Evolutionary conservation across 2,113 vertebrate species (phyloP).

Genomic region (Progne subis): DNA sequence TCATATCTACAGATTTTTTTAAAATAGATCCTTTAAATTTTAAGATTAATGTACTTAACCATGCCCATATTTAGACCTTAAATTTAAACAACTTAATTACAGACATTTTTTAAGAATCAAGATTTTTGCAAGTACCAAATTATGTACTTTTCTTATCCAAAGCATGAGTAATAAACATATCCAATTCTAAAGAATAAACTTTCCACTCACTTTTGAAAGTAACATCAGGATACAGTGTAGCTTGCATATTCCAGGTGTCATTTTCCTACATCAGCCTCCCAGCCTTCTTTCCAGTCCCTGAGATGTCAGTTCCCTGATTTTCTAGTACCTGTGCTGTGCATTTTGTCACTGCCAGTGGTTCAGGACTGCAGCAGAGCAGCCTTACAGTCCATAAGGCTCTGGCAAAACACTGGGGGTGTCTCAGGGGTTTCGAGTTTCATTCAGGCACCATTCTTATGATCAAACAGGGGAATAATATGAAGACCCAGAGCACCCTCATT

Average conservation of each 20-base stretch:
- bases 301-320: not conserved
- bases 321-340: not conserved
- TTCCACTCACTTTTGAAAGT: not conserved
- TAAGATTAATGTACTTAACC: not conserved
- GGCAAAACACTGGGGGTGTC: not conserved
- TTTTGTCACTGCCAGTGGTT: not conserved
- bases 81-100: not conserved
- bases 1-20: not conserved
- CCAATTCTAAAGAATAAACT: not conserved
- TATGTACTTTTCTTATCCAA: not conserved
- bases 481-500: not conserved
- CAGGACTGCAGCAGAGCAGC: not conserved
- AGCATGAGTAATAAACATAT: not conserved
- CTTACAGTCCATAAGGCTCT: not conserved
- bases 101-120: not conserved
- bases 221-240: not conserved
- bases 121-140: not conserved
- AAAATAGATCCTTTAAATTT: not conserved
- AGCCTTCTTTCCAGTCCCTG: not conserved
- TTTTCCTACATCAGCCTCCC: not conserved
- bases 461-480: not conserved
- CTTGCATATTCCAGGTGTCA: not conserved
- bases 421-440: not conserved
- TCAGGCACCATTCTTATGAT: not conserved
- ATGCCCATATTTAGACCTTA: not conserved